Conservation (phyloP, 2,888 invertebrate species). For the Ichneumon xanthorius region DNA sequence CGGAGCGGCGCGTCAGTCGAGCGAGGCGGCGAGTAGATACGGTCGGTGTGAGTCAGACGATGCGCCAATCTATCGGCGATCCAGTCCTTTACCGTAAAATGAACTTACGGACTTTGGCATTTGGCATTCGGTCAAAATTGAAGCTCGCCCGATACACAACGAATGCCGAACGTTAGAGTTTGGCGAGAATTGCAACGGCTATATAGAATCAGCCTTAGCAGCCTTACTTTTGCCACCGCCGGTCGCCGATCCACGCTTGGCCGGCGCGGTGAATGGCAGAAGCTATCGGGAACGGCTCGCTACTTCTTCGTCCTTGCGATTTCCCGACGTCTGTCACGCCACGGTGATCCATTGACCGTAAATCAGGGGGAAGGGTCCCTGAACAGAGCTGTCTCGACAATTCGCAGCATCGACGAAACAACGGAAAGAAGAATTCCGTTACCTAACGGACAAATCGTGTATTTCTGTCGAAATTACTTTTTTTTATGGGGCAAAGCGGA, state of each 20-base stretch:
- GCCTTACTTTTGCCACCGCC: not conserved
- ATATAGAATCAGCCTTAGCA: conserved; percentile 21
- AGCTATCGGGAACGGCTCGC: conserved; percentile 36
- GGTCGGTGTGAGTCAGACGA: conserved; percentile 67
- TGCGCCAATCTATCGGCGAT: conserved; percentile 58
- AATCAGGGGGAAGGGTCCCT: conserved; percentile 37
- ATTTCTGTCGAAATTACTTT: not conserved
- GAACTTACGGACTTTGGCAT: conserved; percentile 67
- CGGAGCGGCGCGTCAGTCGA: not conserved
- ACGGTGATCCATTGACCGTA: conserved; percentile 28
- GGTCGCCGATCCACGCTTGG: conserved; percentile 5
- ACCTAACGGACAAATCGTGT: not conserved
- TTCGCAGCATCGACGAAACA: not conserved
- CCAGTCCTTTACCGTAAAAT: conserved; percentile 41
- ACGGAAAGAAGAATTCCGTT: not conserved
- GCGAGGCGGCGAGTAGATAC: conserved; percentile 23
- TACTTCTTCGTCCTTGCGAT: conserved; percentile 32
- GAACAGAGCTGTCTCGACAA: conserved; percentile 39
- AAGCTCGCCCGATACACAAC: conserved; percentile 54
- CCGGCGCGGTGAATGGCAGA: conserved; percentile 6
- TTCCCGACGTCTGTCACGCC: conserved; percentile 16
- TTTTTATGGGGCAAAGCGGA: not conserved
- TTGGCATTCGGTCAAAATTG: conserved; percentile 71
- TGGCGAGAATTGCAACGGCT: conserved; percentile 27
- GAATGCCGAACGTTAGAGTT: conserved; percentile 19